Percentiles rank a stretch among this genome's conserved stretches.
Evolutionary conservation across 2,113 vertebrate genomes (phyloP).

Genomic region (Eublepharis macularius): DNA sequence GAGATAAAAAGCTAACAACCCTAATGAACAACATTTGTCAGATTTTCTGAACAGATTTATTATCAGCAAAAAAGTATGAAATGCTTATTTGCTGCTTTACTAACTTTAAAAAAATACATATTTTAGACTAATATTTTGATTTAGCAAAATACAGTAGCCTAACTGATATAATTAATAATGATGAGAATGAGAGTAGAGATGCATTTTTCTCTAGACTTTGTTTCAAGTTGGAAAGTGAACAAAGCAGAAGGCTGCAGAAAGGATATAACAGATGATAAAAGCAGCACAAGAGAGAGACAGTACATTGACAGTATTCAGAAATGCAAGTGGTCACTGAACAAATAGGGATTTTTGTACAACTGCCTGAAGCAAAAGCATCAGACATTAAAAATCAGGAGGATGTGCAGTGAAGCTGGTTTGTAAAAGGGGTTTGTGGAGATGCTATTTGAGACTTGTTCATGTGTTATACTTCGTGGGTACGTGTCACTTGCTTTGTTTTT

Average conservation of each 20-base stretch:
- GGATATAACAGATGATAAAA: neutral
- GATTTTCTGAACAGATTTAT: neutral
- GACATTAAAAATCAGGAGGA: neutral
- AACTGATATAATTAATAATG: no score
- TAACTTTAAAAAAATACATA: neutral
- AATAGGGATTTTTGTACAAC: neutral
- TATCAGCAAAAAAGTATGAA: neutral
- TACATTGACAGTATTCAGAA: fast-evolving
- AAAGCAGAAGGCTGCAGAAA: neutral
- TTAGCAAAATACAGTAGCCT: neutral
- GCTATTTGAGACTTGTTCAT: neutral
- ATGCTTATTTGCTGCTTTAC: slow-evolving; percentile 12
- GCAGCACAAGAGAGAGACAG: neutral
- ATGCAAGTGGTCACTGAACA: neutral
- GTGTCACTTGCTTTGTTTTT: neutral
- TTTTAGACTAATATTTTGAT: slow-evolving; percentile 28
- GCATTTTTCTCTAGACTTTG: neutral
- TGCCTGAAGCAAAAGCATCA: neutral
- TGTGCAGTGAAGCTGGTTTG: neutral
- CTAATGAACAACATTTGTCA: neutral
- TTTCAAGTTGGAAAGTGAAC: neutral
- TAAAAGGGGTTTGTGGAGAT: neutral
- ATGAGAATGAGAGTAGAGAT: neutral
- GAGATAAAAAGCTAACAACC: neutral
- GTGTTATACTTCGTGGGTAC: neutral